phyloP scores from a whole-genome alignment of 1,140 invertebrate genomes.

The Zaprionus davidi region DNA sequence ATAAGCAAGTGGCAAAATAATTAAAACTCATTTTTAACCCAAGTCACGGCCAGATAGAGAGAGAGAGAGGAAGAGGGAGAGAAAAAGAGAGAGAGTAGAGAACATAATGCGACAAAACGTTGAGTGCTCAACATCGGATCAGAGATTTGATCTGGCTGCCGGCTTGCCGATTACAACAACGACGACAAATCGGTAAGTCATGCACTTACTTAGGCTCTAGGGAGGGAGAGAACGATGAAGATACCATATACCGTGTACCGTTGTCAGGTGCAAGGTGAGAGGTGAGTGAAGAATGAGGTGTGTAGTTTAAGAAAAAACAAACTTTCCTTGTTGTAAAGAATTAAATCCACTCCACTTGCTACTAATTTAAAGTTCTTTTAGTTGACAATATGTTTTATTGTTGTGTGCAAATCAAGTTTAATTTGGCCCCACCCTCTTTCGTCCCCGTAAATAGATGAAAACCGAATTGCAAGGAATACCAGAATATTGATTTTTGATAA shows the following conservation, averaged over 20 bases:
- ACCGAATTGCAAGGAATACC: too few relatives aligned
- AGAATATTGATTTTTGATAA: too few relatives aligned
- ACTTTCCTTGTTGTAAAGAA: too few relatives aligned
- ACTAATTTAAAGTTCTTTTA: too few relatives aligned
- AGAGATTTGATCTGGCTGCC: constrained; percentile 6
- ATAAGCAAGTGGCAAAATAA: constrained; percentile 83
- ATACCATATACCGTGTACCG: constrained; percentile 18
- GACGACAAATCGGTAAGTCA: constrained; percentile 64
- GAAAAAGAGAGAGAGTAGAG: neutral
- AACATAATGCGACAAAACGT: constrained; percentile 48
- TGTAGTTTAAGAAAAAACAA: too few relatives aligned
- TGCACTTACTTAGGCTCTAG: constrained; percentile 65
- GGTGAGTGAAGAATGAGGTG: neutral
- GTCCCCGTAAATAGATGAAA: too few relatives aligned
- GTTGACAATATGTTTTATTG: too few relatives aligned
- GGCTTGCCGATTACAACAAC: constrained; percentile 11
- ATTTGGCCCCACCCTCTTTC: too few relatives aligned
- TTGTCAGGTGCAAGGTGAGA: neutral
- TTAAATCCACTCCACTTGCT: too few relatives aligned
- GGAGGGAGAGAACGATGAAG: constrained; percentile 43
- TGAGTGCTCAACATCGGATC: constrained; percentile 47
- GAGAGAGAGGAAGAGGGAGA: neutral
- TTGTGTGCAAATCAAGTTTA: too few relatives aligned
- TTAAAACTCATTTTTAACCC: constrained; percentile 69
- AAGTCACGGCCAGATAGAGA: constrained; percentile 17